phyloP scores from a whole-genome alignment of 2,113 vertebrate genomes.

The Cyphomyrus plagiostoma region DNA sequence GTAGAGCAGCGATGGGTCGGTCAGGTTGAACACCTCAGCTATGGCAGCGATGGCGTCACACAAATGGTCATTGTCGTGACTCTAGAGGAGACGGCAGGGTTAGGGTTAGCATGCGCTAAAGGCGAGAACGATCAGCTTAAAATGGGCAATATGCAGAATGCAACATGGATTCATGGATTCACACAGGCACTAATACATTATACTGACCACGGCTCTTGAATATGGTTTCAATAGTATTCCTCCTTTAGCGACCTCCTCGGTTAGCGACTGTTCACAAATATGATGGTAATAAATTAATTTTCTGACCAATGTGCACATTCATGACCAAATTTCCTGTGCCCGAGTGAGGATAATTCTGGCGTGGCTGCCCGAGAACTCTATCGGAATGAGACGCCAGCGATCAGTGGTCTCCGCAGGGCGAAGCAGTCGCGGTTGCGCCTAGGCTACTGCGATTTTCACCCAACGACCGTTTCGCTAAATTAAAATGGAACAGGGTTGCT shows the following conservation, averaged over 20 bases:
- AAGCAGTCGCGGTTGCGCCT: not conserved
- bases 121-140: not conserved
- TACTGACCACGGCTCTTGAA: not conserved
- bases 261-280: not conserved
- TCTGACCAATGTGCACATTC: not conserved
- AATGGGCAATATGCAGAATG: not conserved
- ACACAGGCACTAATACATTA: not conserved
- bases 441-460: not conserved
- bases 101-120: not conserved
- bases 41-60: conserved; percentile 84
- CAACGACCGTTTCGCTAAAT: not conserved
- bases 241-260: not conserved
- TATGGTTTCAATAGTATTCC: not conserved
- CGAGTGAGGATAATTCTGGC: not conserved
- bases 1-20: conserved; percentile 88
- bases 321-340: not conserved
- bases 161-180: not conserved
- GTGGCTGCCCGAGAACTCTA: not conserved
- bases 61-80: conserved; percentile 73
- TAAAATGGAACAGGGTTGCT: not conserved
- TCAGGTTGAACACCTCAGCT: conserved; percentile 94
- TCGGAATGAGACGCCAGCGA: not conserved
- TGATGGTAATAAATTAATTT: not conserved
- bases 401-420: not conserved
- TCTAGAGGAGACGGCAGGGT: conserved; percentile 32